A percentile compares a stretch with the other conserved stretches of the same genome.
Conservation (phyloP, 37 sponge, comb jelly and placozoan genomes). For the Beroe ovata region DNA sequence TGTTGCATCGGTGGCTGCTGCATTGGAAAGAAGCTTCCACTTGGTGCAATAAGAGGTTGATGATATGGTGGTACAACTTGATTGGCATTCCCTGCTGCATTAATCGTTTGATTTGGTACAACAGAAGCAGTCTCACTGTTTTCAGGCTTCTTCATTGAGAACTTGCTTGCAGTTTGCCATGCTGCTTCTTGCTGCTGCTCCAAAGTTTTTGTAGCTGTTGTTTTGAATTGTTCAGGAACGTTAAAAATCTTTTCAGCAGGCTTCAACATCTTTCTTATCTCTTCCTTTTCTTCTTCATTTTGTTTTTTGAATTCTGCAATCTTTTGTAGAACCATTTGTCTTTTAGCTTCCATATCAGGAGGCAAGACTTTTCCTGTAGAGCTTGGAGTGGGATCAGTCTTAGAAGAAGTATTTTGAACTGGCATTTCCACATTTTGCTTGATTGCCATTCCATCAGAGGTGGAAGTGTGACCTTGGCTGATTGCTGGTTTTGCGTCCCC, state of each 20-base stretch:
- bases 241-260: neutral
- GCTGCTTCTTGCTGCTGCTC: neutral
- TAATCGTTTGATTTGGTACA: neutral
- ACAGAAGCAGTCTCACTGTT: neutral
- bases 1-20: neutral
- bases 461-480: neutral
- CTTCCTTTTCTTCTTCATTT: conserved; percentile 51
- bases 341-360: conserved; percentile 35
- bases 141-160: neutral
- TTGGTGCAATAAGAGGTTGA: too few relatives aligned
- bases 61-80: neutral
- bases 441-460: neutral
- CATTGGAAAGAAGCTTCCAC: too few relatives aligned
- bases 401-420: neutral
- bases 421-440: neutral
- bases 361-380: neutral
- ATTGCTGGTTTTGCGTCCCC: neutral
- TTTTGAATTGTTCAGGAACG: neutral
- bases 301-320: conserved; percentile 31
- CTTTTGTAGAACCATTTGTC: neutral
- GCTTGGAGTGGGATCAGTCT: neutral
- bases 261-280: neutral
- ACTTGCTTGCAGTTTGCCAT: neutral
- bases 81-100: neutral
- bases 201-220: neutral